phyloP scores from a whole-genome alignment of 2,797 vertebrate genomes.

The Microchirus variegatus region DNA sequence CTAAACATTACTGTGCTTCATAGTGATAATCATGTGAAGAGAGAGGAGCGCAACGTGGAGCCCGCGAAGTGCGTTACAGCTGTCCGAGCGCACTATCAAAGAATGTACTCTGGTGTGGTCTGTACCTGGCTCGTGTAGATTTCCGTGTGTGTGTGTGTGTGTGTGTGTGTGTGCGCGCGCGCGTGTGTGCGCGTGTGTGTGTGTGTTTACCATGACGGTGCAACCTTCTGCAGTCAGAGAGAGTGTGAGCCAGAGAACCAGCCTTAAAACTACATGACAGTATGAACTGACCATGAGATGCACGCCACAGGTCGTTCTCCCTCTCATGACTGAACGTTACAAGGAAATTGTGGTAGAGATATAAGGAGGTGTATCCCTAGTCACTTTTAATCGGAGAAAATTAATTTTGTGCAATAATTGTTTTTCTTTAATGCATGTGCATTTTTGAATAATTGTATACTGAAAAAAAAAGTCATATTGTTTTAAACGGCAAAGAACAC shows the following conservation, averaged over 20 bases:
- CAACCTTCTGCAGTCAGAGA: slow-evolving; percentile 80
- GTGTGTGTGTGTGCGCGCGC: too few species aligned
- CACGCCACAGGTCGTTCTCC: slow-evolving; percentile 63
- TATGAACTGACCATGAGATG: slow-evolving; percentile 73
- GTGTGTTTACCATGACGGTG: slow-evolving; percentile 76
- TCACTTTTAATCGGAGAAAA: slow-evolving; percentile 73
- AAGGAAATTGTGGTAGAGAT: slow-evolving; percentile 52
- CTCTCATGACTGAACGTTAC: slow-evolving; percentile 56
- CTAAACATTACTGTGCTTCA: slow-evolving; percentile 50
- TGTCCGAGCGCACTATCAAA: slow-evolving; percentile 41
- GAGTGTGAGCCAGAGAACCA: slow-evolving; percentile 89
- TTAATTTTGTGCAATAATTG: slow-evolving; percentile 95
- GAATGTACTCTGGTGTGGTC: slow-evolving; percentile 73
- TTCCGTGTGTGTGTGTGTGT: slow-evolving; percentile 35
- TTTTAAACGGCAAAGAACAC: slow-evolving; percentile 82
- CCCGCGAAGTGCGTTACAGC: slow-evolving; percentile 18
- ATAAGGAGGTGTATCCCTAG: slow-evolving; percentile 72
- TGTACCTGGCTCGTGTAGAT: slow-evolving; percentile 56
- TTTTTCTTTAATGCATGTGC: slow-evolving; percentile 91
- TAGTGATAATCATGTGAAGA: slow-evolving; percentile 34
- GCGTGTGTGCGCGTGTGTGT: slow-evolving; percentile 9
- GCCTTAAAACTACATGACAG: slow-evolving; percentile 87
- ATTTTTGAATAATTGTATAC: slow-evolving; percentile 88
- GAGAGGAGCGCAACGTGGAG: slow-evolving; percentile 24
- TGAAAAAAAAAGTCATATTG: slow-evolving; percentile 71